Evolutionary conservation across 2,888 invertebrate species (phyloP).

Genomic region (Gasteruption jaculator): DNA sequence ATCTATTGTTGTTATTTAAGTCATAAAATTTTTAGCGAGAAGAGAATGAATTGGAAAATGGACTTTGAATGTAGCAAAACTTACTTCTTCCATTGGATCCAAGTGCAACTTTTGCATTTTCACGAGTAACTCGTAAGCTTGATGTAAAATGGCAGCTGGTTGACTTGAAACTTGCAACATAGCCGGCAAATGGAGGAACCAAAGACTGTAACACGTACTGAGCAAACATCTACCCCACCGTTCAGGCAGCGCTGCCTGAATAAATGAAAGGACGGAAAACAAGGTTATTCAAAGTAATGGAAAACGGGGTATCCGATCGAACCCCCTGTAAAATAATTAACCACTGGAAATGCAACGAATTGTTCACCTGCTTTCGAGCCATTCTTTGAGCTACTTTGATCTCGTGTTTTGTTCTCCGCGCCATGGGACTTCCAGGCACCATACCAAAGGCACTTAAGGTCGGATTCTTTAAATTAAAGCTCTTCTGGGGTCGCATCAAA

Average conservation of each 20-base stretch:
- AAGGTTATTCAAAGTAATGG: constrained; percentile 6
- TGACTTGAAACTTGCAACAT: constrained; percentile 61
- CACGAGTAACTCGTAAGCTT: constrained; percentile 81
- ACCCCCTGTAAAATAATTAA: background rate
- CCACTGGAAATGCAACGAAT: background rate
- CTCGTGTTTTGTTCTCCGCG: constrained; percentile 91
- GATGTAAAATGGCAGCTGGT: constrained; percentile 50
- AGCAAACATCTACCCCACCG: constrained; percentile 90
- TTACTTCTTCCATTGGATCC: constrained; percentile 82
- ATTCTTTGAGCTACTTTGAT: constrained; percentile 85
- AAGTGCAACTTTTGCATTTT: constrained; percentile 82
- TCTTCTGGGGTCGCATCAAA: constrained; percentile 54
- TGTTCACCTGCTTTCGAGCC: constrained; percentile 56
- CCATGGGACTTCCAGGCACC: constrained; percentile 83
- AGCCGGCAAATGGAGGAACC: constrained; percentile 94
- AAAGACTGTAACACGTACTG: constrained; percentile 87
- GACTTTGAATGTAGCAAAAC: too few relatives aligned
- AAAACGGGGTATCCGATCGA: background rate
- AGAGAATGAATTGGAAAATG: too few relatives aligned
- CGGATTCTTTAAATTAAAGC: constrained; percentile 41
- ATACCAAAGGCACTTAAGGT: constrained; percentile 47
- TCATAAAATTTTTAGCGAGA: too few relatives aligned
- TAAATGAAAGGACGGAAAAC: constrained; percentile 16
- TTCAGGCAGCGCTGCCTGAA: constrained; percentile 65
- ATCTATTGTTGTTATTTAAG: too few relatives aligned